phyloP scores from a whole-genome alignment of 2,113 vertebrate genomes.

The Carassius gibelio region DNA sequence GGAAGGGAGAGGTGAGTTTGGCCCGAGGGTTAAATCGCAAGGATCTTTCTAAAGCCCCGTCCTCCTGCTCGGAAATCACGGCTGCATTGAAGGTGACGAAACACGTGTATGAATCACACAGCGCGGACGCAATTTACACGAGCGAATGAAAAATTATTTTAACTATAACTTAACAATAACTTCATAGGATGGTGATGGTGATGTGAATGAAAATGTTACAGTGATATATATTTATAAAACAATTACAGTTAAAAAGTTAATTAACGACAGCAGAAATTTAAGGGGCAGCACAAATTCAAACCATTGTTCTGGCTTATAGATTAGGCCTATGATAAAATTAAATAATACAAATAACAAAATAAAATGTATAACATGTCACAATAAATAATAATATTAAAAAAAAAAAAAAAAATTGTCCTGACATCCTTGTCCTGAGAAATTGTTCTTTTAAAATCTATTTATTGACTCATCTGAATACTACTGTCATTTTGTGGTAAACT shows the following conservation, averaged over 20 bases:
- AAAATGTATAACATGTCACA: neutral
- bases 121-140: neutral
- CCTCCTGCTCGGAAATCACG: constrained; percentile 5
- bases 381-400: neutral
- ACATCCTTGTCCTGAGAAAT: too few relatives aligned
- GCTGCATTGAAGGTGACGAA: too few relatives aligned
- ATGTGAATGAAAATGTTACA: neutral
- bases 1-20: constrained; percentile 60
- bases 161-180: neutral
- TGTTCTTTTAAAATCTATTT: neutral
- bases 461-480: neutral
- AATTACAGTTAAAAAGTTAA: too few relatives aligned
- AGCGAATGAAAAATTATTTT: neutral
- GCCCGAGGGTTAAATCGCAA: constrained; percentile 37
- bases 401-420: neutral
- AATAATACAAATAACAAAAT: neutral
- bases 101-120: too few relatives aligned
- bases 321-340: neutral
- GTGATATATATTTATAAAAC: neutral
- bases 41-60: constrained; percentile 29
- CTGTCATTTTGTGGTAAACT: neutral
- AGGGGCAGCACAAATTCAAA: neutral
- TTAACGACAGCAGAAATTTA: neutral
- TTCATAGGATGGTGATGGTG: neutral
- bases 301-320: neutral